phyloP scores from a whole-genome alignment of 2,113 vertebrate species.

The Gnathonemus echidnorhynchus region DNA sequence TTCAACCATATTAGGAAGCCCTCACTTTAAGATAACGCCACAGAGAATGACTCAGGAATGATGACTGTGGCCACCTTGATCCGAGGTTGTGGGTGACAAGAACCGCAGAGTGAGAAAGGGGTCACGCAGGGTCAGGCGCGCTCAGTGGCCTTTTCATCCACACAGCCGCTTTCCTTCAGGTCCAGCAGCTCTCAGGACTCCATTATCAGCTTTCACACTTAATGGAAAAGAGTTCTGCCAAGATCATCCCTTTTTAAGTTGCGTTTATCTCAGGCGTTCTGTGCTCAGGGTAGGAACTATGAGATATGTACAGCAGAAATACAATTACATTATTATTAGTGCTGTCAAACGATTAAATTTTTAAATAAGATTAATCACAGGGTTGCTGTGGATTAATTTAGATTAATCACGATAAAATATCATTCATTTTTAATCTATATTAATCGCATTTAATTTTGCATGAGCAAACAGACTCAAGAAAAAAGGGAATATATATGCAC shows the following conservation, averaged over 20 bases:
- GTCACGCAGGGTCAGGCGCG: neutral
- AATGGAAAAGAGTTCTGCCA: neutral
- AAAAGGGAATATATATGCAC: too few species aligned
- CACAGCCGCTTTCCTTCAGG: neutral
- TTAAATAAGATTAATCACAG: too few species aligned
- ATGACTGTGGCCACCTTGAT: neutral
- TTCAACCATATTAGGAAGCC: neutral
- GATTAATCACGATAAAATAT: too few species aligned
- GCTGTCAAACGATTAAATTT: too few species aligned
- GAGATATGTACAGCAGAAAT: neutral
- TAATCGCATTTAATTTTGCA: too few species aligned
- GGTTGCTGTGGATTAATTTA: too few species aligned
- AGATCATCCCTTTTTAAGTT: neutral
- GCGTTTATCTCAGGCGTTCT: neutral
- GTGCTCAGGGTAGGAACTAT: neutral
- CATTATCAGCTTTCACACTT: neutral
- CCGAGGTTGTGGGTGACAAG: neutral
- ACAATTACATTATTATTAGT: neutral
- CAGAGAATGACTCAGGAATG: neutral
- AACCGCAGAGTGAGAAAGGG: neutral
- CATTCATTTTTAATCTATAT: too few species aligned
- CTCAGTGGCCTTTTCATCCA: neutral
- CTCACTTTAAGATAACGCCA: neutral
- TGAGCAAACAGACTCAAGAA: too few species aligned
- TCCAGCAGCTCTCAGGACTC: neutral